These are phyloP conservation scores for Camptogramma bilineatum DNA, from an alignment of 2,888 invertebrate genomes.

Conservation along the genomic window DNA sequence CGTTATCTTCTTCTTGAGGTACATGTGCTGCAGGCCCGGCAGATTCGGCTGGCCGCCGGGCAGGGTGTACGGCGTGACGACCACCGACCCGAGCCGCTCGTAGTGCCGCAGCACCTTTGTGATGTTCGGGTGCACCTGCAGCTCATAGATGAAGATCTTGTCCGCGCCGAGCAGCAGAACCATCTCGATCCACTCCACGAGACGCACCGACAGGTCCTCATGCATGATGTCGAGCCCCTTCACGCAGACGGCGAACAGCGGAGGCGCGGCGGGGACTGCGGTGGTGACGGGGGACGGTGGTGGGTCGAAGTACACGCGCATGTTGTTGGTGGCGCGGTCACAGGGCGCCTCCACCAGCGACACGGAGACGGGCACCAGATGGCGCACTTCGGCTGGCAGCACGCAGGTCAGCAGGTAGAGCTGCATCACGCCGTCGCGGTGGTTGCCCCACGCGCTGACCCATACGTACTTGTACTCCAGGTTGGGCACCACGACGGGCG, in stretches of 20 bases:
- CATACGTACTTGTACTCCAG: conserved; percentile 97
- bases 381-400: conserved; percentile 90
- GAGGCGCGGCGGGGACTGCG: too few species aligned
- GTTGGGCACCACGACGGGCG: conserved; percentile 92
- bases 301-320: conserved; percentile 92
- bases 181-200: conserved; percentile 98
- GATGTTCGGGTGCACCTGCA: conserved; percentile 96
- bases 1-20: conserved; percentile 95
- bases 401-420: conserved; percentile 96
- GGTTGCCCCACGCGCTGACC: conserved; percentile 98
- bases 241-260: conserved; percentile 96
- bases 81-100: conserved; percentile 87
- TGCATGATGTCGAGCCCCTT: conserved; percentile 97
- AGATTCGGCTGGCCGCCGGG: conserved; percentile 96
- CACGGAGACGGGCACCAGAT: conserved; percentile 92
- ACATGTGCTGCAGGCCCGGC: conserved; percentile 94
- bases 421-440: conserved; percentile 95
- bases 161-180: conserved; percentile 94
- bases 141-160: conserved; percentile 95
- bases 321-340: conserved; percentile 93
- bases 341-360: conserved; percentile 94
- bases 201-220: conserved; percentile 94
- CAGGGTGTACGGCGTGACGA: conserved; percentile 92
- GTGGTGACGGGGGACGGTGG: conserved; percentile 69
- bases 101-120: conserved; percentile 91